Evolutionary conservation across 2,113 vertebrate species (phyloP), one percentile per base, ranked within the genome.

Genomic region (Dasypus novemcinctus): DNA sequence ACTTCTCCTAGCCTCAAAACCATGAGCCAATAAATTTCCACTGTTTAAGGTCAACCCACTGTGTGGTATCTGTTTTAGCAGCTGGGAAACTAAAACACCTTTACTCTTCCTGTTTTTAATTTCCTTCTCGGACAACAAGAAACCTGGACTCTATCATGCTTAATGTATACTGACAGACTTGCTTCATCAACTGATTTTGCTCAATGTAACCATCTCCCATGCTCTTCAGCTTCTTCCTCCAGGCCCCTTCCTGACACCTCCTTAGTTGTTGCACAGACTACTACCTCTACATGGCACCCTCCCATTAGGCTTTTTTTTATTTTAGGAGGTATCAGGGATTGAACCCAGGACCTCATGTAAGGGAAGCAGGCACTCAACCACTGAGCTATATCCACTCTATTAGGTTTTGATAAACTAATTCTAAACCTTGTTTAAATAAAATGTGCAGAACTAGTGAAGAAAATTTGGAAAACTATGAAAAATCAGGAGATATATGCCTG

Each of bases 351-450:
- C 5, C 46, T 49, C 46, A 9, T 49, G 11, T 11, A 49, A 10
- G 46, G 46, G 46, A 49, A 49, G 46, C 46, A 49, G 46, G 46
- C 46, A 49, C 46, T 49, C 46, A 49, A 49, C 46, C 46, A 49
- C 46, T 49, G 46, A 49, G 46, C 46, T 49, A 49, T 9, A 49
- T 49, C 46, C 46, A 11, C 46, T 49, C 14, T 5, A 52, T 52
- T 36, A 83, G 33, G 79, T 41, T 59, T 69, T 94, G 31, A 59
- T 36, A 93, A 95, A 78, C 54, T 6, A 86, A 96, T 78, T 66
- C 17, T 74, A 38, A 81, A 68, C 33, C 57, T 64, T 9, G 49
- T 38, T 43, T 41, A 63, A 94, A 79, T 9, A 75, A 91, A 49
- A 71, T 52, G 6, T 80, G 9, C 29, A 46, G 69, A 83, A 78